Base-by-base conservation (phyloP, 2,888 invertebrate genomes). In the Gerosis bhagava region DNA sequence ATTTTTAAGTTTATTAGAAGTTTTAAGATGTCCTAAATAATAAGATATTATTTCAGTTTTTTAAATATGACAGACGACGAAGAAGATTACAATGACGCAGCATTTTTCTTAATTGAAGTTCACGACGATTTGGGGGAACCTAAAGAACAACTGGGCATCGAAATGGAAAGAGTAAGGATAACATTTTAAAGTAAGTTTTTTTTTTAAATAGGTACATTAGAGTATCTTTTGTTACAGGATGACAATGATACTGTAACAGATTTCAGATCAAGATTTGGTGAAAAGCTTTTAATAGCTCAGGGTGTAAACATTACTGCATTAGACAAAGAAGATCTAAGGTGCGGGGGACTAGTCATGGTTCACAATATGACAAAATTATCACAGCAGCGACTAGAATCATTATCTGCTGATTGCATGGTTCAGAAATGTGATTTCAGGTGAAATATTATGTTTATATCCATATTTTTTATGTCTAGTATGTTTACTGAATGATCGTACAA, bases 81-180 rank as follows among this genome's bases (percentile, higher is more conserved):
- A 6, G 74, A 74, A 62, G 86, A 82, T 50, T 89, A 83, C 47
- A 90, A 84, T 51, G 84, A 89, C 51, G 87, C 90, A 16, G 91
- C 92, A 8, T 92, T 90, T 65, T 93, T 93, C 60, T 71, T 91
- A 40, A 82, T 93, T 28, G 92, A 93, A 74, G 94, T 95, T 83
- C 94, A 95, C 69, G 92, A 93, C 15, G 93, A 94, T 71, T 83
- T 95, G 53, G 94, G 93, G 34, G 94, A 94, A 62, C 94, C 95
- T 5, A 92, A 92, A 37, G 94, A 94, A 76, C 93, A 94, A 63
- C 83, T 95, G 49, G 95, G 95, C 37, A 93, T 94, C 54, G 94
- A 94, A 84, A 90, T 94, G 77, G 94, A 94, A 73, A 87, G 91
- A 65, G 89, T 89, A 59, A 71, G 77, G 49, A 25, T 42, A 31